Evolutionary conservation across 2,888 invertebrate species (phyloP), one percentile per base, ranked within the genome.

Genomic region (Thelaira solivaga): DNA sequence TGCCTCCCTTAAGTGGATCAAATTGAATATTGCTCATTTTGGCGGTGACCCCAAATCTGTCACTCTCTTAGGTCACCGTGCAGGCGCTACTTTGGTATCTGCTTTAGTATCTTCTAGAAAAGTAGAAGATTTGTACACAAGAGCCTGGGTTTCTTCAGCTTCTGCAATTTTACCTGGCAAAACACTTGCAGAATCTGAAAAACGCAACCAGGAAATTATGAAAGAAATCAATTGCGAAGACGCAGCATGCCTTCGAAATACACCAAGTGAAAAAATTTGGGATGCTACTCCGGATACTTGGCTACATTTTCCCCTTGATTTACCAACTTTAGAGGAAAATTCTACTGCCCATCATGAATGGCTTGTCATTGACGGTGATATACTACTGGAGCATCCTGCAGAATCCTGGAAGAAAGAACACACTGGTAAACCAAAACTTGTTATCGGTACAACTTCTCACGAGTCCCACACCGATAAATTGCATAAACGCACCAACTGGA

Each of bases 11-110:
- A 90, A 92, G 73, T 97, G 96, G 96, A 92, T 96, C 1, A 91
- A 94, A 76, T 88, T 93, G 81, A 96, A 97, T 86, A 95, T 96
- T 49, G 92, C 92, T 69, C 92, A 95, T 86, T 97, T 97, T 84
- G 96, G 96, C 0, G 96, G 96, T 0, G 93, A 96, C 86, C 92
- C 93, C 1, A 90, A 91, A 1, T 91, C 94, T 2, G 94, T 97
- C 0, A 96, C 96, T 0, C 85, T 97, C 36, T 91, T 96, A 83
- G 97, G 96, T 0, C 96, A 96, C 85, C 91, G 95, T 20, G 95
- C 96, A 0, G 96, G 96, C 1, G 96, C 94, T 0, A 96, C 96
- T 0, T 88, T 96, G 11, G 94, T 95, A 0, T 93, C 95, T 0
- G 94, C 95, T 0, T 89, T 97, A 41, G 91, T 84, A 89, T 93